Base-by-base conservation (phyloP, 2,113 vertebrate species). In the Leucosticte australis region DNA sequence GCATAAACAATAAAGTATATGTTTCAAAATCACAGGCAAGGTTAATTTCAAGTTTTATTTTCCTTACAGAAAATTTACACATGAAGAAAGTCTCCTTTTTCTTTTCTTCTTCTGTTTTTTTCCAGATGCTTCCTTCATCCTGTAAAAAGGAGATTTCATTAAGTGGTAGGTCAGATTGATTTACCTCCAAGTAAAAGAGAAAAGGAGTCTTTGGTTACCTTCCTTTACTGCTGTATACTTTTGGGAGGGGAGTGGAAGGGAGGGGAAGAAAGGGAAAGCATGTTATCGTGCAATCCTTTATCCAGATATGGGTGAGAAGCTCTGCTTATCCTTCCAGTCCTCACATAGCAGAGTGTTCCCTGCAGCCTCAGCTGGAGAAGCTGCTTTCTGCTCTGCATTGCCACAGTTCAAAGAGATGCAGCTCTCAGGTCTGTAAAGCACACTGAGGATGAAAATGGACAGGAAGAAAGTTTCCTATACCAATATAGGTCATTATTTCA, bases 401-500 rank as follows among this genome's bases (percentile, higher is more conserved):
- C 71, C 59, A 79, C 35, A 69, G 42, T 92, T 89, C 63, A 92
- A 71, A 92, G 70, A 73, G 20, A 76, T 82, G 70, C 52, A 75
- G 49, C n/a, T 89, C 62, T 92, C 57, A 73, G 59, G 74, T 91
- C 74, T 87, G 70, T 68, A 83, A 92, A 94, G 77, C 41, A 65
- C 50, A 57, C 0, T 23, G 63, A 92, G 87, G 56, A 83, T 89
- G 46, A 87, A 94, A 84, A 89, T 47, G 42, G 35, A 56, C 87
- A 87, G 57, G 62, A 89, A 94, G 82, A 94, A 88, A 24, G 50
- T 65, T 94, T 90, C 26, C 55, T 52, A 16, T 42, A 69, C 79
- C 8, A 13, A 71, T 71, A 76, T 30, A 86, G 60, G 60, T 96
- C 76, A 88, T 83, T 96, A 83, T 90, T 94, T 88, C 89, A 71